Base-by-base conservation (phyloP, 1,140 invertebrate genomes). In the Eueides isabella region DNA sequence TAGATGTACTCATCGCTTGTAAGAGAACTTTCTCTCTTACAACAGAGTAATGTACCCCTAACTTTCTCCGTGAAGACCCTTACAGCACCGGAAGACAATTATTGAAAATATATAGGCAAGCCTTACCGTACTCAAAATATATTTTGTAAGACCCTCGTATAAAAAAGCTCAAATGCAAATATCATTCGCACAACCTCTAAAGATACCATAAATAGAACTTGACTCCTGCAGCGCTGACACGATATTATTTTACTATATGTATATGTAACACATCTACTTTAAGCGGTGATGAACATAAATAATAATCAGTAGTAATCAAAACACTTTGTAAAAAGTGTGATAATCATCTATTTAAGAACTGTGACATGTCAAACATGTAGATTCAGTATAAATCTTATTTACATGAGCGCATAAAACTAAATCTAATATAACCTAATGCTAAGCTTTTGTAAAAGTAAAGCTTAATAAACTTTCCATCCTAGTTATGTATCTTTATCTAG, bases 401-500 rank as follows among this genome's bases (percentile, higher is more conserved):
- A 6, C 41, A 44, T 44, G 16, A 1, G 19, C n/a, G 2, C n/a
- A 19, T 19, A 19, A 6, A 5, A 19, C 2, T 23, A 26, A 55
- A 19, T 11, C 19, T 23, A 55, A 55, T 23, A 55, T 26, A 55
- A 19, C 2, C 19, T 7, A 9, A 26, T 6, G 5, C 5, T 7
- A 23, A 19, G 48, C 48, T 44, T 6, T 44, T 19, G 4, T 23
- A 55, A 55, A 55, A 26, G 23, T 55, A 23, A 3, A 55, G 48
- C 48, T 55, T 74, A 77, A 77, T 74, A 74, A 77, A 19, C 30
- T 31, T 48, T 30, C 64, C 48, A 26, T 74, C 72, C 76, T 63
- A 74, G 68, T 77, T 77, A 77, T 77, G 65, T 77, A 77, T 77
- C 71, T 77, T 69, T 77, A 77, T 77, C 75, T 67, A 65, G 68